phyloP scores from a whole-genome alignment of 2,888 invertebrate genomes.

The Diogma glabrata region DNA sequence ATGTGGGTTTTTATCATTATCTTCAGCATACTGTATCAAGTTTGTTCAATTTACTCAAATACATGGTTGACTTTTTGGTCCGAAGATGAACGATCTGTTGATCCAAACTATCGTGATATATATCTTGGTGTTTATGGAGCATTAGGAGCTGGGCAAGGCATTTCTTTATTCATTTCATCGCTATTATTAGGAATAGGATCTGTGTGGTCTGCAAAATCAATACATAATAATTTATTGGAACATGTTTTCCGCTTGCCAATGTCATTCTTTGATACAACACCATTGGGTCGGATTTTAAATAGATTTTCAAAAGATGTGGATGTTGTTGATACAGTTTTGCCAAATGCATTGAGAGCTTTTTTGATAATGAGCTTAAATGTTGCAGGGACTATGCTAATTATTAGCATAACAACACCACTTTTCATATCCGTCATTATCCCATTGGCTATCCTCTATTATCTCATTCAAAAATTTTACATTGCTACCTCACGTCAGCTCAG shows the following conservation, averaged over 20 bases:
- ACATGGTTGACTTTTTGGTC: not conserved
- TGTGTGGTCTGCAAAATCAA: conserved; percentile 40
- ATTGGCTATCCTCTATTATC: conserved; percentile 26
- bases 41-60: not conserved
- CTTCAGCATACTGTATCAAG: not conserved
- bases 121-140: conserved; percentile 33
- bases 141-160: conserved; percentile 31
- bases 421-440: conserved; percentile 29
- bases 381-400: conserved; percentile 18
- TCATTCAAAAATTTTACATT: conserved; percentile 39
- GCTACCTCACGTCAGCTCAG: conserved; percentile 42
- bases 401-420: conserved; percentile 25
- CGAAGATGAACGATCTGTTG: not conserved
- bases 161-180: conserved; percentile 31
- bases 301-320: conserved; percentile 44
- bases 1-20: not conserved
- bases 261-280: conserved; percentile 61
- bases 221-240: conserved; percentile 44
- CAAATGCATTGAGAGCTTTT: conserved; percentile 19
- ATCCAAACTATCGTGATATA: not conserved
- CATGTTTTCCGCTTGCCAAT: conserved; percentile 50
- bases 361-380: conserved; percentile 12
- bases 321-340: conserved; percentile 38
- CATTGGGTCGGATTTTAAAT: conserved; percentile 50
- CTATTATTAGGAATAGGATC: conserved; percentile 35